Evolutionary conservation across 2,797 vertebrate genomes (phyloP).

Genomic region (Peromyscus attwateri): DNA sequence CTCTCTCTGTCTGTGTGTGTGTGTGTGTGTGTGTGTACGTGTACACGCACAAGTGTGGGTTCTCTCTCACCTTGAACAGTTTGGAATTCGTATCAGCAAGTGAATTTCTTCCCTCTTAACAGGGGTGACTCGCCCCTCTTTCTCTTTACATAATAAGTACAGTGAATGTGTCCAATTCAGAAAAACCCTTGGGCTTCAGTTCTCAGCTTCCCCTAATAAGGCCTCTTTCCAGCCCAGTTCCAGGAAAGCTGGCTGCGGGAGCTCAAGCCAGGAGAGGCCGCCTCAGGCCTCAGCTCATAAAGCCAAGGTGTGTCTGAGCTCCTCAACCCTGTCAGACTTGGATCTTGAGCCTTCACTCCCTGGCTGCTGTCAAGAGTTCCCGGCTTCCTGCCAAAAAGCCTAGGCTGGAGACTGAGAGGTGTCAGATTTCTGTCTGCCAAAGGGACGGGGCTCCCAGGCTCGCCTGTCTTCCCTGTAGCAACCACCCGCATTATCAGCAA

Average conservation of each 20-base stretch:
- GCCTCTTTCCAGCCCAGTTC: constrained; percentile 75
- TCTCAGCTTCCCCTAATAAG: constrained; percentile 70
- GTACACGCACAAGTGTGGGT: not conserved
- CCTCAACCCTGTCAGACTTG: constrained; percentile 63
- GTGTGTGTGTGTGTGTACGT: not conserved
- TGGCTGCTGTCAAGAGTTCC: constrained; percentile 74
- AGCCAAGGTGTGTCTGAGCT: constrained; percentile 82
- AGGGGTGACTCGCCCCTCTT: not conserved
- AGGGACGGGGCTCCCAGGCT: not conserved
- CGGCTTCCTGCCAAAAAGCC: constrained; percentile 78
- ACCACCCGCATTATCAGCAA: constrained; percentile 74
- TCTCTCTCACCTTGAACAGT: constrained; percentile 36
- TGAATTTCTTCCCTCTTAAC: constrained; percentile 70
- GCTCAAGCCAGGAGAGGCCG: constrained; percentile 80
- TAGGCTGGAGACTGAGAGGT: constrained; percentile 11
- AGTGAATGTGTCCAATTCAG: constrained; percentile 83
- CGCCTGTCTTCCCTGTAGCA: constrained; percentile 32
- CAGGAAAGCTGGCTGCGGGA: constrained; percentile 79
- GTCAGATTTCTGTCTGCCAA: constrained; percentile 72
- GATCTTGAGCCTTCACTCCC: constrained; percentile 68
- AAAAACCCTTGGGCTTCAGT: constrained; percentile 57
- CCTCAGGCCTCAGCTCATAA: constrained; percentile 74
- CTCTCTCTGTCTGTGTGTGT: too few species aligned
- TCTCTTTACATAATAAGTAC: constrained; percentile 19
- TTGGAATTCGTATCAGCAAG: constrained; percentile 69